Conservation (phyloP, 2,797 vertebrate species). For the Aphelocoma californica region DNA sequence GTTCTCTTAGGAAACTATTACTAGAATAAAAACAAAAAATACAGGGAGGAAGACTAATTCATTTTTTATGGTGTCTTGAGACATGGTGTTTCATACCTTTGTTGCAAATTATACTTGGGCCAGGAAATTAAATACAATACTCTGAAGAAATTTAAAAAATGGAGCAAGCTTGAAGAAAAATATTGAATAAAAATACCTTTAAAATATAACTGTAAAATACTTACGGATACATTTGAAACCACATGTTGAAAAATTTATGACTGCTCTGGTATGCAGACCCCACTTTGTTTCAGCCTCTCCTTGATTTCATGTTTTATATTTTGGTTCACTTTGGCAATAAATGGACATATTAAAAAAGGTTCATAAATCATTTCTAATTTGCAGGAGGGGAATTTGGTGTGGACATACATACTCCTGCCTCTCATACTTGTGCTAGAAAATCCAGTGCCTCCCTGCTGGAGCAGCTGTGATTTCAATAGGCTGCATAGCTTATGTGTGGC, state of each 20-base stretch:
- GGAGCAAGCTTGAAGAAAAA: not conserved
- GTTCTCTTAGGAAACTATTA: not conserved
- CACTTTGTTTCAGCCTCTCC: not conserved
- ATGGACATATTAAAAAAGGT: not conserved
- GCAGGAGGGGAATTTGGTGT: not conserved
- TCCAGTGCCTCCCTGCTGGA: not conserved
- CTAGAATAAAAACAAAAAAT: not conserved
- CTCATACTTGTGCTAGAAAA: not conserved
- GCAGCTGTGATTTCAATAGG: conserved; percentile 21
- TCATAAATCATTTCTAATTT: not conserved
- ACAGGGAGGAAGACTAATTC: not conserved
- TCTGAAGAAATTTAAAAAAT: not conserved
- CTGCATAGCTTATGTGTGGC: conserved; percentile 47
- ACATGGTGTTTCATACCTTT: not conserved
- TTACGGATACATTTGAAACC: conserved; percentile 14
- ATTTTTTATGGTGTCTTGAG: not conserved
- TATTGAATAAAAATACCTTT: conserved; percentile 10
- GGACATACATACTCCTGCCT: not conserved
- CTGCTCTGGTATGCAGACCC: not conserved
- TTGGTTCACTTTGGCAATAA: not conserved
- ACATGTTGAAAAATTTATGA: conserved; percentile 20
- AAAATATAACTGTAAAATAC: conserved; percentile 10
- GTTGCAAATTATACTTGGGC: conserved; percentile 1
- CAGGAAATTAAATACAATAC: not conserved
- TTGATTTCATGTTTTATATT: not conserved